These are phyloP conservation scores for Pempheris klunzingeri DNA, from an alignment of 2,797 vertebrate species.

Conservation along the genomic window DNA sequence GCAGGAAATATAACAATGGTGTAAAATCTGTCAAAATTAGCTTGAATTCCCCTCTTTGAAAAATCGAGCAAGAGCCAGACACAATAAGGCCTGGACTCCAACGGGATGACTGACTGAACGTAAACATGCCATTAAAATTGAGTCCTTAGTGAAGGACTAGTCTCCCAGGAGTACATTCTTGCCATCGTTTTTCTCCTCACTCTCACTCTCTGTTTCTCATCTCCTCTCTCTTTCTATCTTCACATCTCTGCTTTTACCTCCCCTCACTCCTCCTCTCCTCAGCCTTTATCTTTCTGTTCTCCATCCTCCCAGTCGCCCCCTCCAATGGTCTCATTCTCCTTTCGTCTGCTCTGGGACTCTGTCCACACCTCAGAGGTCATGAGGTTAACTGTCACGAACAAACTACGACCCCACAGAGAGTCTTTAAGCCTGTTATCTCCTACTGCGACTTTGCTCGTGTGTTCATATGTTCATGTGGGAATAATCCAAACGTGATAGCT, in stretches of 20 bases:
- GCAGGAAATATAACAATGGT: not conserved
- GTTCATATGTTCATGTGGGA: slow-evolving; percentile 31
- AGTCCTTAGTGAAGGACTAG: not conserved
- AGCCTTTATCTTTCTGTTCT: slow-evolving; percentile 33
- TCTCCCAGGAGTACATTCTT: slow-evolving; percentile 1
- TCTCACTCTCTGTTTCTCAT: slow-evolving; percentile 9
- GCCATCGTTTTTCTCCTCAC: slow-evolving; percentile 1
- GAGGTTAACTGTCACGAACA: slow-evolving; percentile 68
- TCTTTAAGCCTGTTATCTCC: slow-evolving; percentile 68
- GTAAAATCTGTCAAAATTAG: not conserved
- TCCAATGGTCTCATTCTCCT: slow-evolving; percentile 29
- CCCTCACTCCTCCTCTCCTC: slow-evolving; percentile 26
- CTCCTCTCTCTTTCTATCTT: slow-evolving; percentile 26
- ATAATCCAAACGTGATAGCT: slow-evolving; percentile 2
- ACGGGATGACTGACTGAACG: slow-evolving; percentile 3
- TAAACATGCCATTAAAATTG: not conserved
- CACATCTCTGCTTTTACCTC: slow-evolving; percentile 40
- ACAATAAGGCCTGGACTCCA: not conserved
- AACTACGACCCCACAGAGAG: slow-evolving; percentile 67
- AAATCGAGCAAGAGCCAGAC: not conserved
- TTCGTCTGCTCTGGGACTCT: slow-evolving; percentile 51
- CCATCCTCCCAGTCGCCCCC: not conserved
- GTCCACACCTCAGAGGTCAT: slow-evolving; percentile 69
- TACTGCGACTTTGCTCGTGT: slow-evolving; percentile 28
- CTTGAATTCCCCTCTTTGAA: not conserved